Evolutionary conservation across 2,113 vertebrate genomes (phyloP), one percentile per base, ranked within the genome.

Genomic region (Alosa alosa): DNA sequence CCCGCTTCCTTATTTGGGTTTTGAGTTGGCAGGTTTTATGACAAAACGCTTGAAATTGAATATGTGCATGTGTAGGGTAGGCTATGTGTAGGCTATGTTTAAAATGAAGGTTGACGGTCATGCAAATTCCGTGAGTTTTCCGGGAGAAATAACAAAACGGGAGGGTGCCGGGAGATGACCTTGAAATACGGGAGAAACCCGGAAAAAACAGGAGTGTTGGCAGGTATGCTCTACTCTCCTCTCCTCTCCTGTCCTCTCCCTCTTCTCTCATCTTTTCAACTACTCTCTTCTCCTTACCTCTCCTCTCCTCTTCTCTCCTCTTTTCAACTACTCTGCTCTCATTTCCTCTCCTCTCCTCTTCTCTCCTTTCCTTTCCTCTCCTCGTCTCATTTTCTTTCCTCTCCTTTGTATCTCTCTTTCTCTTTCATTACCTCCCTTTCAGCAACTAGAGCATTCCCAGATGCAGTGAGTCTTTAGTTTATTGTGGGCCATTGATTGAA

Each of bases 401-500:
- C 25, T 36, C 64, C 31, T 72, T 36, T 36, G 9, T 72, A 15
- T 15, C 11, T 25, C n/a, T 36, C 10, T 72, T 44, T 44, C 41
- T 44, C 41, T 44, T 4, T 44, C 41, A 44, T 44, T 9, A 31
- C 8, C 64, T 72, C 72, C 31, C 72, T 78, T 78, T 78, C 31
- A 78, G 5, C 25, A 25, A 17, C 25, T 17, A 17, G 13, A 78
- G 13, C 72, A 78, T 39, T 78, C 72, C 72, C 72, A 78, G 72
- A 78, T 36, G 11, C 10, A 6, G 31, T 15, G 72, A 78, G 72
- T 39, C 36, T 39, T 36, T 39, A 78, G 72, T 36, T 22, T 85
- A 81, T 60, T 55, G 8, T 87, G 88, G 50, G 68, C 64, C 75
- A 86, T 91, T 83, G 89, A 93, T 92, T 90, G 9, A 78, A 39